Conservation (phyloP, 2,888 invertebrate genomes). For the Zootermopsis nevadensis region DNA sequence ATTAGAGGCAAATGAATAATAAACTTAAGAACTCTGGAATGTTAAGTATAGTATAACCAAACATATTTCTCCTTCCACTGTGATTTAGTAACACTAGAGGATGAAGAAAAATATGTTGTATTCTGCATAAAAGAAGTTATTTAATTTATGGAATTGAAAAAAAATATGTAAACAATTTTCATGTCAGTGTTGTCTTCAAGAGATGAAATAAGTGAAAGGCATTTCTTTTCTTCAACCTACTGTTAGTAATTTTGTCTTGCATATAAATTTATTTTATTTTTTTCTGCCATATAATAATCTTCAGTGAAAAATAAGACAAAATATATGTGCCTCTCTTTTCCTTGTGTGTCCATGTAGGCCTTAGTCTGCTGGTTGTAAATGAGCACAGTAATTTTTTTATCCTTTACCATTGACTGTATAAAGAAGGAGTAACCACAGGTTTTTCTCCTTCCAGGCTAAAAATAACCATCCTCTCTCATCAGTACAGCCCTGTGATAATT, state of each 20-base stretch:
- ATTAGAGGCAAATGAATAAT: not conserved
- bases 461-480: conserved; percentile 21
- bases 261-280: no score
- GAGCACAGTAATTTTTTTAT: not conserved
- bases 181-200: not conserved
- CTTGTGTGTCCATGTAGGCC: no score
- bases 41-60: not conserved
- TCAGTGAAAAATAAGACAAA: no score
- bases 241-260: no score
- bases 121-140: not conserved
- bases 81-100: no score
- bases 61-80: not conserved
- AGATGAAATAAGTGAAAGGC: not conserved
- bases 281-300: no score
- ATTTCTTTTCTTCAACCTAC: no score
- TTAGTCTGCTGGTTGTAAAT: no score
- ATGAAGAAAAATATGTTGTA: no score
- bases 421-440: conserved; percentile 44
- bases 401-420: not conserved
- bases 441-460: conserved; percentile 50
- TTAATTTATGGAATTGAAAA: not conserved
- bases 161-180: not conserved
- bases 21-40: not conserved
- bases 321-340: no score
- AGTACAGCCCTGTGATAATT: not conserved